phyloP scores from a whole-genome alignment of 2,888 invertebrate genomes.

The Cephalotes varians region DNA sequence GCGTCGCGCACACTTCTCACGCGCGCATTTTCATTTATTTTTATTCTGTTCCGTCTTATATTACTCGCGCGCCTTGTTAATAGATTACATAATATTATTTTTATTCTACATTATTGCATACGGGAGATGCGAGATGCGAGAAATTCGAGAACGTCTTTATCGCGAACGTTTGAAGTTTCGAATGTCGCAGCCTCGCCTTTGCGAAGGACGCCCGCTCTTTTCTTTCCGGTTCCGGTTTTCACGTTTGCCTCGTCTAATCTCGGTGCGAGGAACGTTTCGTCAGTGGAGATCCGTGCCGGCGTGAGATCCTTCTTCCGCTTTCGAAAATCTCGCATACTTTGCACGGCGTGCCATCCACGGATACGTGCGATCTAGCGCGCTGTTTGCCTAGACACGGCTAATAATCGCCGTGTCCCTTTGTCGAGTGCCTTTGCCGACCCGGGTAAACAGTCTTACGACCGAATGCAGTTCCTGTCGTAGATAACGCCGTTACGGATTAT shows the following conservation, averaged over 20 bases:
- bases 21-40: neutral
- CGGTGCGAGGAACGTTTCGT: slow-evolving; percentile 3
- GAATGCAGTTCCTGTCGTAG: slow-evolving; percentile 54
- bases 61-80: neutral
- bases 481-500: slow-evolving; percentile 41
- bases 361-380: slow-evolving; percentile 36
- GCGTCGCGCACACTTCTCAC: neutral
- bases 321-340: slow-evolving; percentile 23
- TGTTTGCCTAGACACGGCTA: slow-evolving; percentile 51
- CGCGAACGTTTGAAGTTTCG: neutral
- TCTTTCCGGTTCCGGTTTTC: neutral
- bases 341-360: neutral
- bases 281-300: neutral
- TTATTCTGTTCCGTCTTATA: neutral
- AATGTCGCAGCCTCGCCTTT: neutral
- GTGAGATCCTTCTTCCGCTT: slow-evolving; percentile 7
- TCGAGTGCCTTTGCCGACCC: slow-evolving; percentile 50
- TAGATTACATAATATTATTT: neutral
- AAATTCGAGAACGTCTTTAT: neutral
- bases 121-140: neutral
- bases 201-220: neutral
- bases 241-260: slow-evolving; percentile 24
- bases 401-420: slow-evolving; percentile 46
- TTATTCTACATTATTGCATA: neutral
- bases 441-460: slow-evolving; percentile 46